Evolutionary conservation across 2,888 invertebrate species (phyloP).

Genomic region (Cistogaster globosa): DNA sequence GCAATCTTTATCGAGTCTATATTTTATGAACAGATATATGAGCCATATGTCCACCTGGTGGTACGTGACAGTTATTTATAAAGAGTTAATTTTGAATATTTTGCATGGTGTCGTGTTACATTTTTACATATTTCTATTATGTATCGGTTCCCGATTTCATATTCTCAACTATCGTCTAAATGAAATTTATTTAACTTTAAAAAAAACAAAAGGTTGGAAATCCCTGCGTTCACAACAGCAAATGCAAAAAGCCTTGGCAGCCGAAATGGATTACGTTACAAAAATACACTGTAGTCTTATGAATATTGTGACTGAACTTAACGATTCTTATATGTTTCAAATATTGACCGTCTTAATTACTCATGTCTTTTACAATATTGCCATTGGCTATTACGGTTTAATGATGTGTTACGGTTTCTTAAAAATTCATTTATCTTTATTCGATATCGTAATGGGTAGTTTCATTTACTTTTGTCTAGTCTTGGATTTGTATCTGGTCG

Average conservation of each 20-base stretch:
- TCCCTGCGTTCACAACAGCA: conserved; percentile 28
- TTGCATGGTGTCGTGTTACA: conserved; percentile 47
- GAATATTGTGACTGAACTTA: conserved; percentile 21
- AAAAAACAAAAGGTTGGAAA: neutral
- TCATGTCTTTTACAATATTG: conserved; percentile 42
- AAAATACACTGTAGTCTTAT: conserved; percentile 25
- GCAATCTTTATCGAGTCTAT: neutral
- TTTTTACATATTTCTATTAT: conserved; percentile 40
- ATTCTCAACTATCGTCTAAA: conserved; percentile 44
- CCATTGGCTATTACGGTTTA: conserved; percentile 50
- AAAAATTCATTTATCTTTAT: conserved; percentile 23
- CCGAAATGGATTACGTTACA: conserved; percentile 46
- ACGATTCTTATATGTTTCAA: conserved; percentile 45
- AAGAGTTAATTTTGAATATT: conserved; percentile 22
- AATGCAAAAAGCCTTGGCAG: conserved; percentile 49
- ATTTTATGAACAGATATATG: conserved; percentile 19
- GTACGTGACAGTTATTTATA: conserved; percentile 38
- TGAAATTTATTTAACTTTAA: conserved; percentile 18
- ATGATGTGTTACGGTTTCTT: conserved; percentile 28
- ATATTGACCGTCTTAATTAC: conserved; percentile 22
- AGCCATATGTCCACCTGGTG: conserved; percentile 17
- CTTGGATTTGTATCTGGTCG: conserved; percentile 40
- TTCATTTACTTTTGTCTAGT: conserved; percentile 5
- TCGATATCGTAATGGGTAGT: conserved; percentile 4
- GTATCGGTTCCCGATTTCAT: conserved; percentile 29